phyloP scores from a whole-genome alignment of 2,888 invertebrate genomes.

The Ashinkailepas kermadecensis region DNA sequence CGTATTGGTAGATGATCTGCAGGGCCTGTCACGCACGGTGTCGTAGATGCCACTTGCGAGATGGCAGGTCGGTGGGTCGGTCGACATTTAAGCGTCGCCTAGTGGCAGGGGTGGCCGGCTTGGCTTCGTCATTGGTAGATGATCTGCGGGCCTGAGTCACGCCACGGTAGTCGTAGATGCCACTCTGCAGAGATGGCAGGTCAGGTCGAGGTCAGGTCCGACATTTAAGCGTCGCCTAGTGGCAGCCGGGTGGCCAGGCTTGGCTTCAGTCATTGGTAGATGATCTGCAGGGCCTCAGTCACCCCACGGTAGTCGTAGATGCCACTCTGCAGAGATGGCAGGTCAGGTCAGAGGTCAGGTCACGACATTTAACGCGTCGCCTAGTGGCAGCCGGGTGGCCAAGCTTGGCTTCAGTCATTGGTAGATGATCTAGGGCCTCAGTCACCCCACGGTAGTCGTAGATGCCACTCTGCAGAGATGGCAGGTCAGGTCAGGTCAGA shows the following conservation, averaged over 20 bases:
- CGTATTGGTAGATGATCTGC: not conserved
- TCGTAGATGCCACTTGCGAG: too few species aligned
- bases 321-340: conserved; percentile 70
- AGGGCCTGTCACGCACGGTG: conserved; percentile 12
- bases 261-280: conserved; percentile 70
- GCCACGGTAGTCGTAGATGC: conserved; percentile 68
- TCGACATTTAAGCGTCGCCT: too few species aligned
- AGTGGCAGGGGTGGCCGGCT: too few species aligned
- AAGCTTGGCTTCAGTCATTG: too few species aligned
- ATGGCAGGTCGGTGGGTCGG: too few species aligned
- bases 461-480: conserved; percentile 69
- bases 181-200: conserved; percentile 71
- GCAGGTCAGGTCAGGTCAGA: too few species aligned
- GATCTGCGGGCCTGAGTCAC: conserved; percentile 57
- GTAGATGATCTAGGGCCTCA: conserved; percentile 54
- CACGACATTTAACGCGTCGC: too few species aligned
- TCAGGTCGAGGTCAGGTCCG: conserved; percentile 58
- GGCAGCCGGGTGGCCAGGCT: too few species aligned
- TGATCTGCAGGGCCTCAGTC: conserved; percentile 59
- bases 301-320: conserved; percentile 70
- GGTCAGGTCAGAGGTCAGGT: too few species aligned
- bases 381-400: too few species aligned
- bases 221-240: too few species aligned
- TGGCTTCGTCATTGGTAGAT: too few species aligned
- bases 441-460: conserved; percentile 66